A percentile compares a stretch with the other conserved stretches of the same genome.
These are phyloP conservation scores for Aethina tumida DNA, from an alignment of 1,140 invertebrate species.

Conservation along the genomic window DNA sequence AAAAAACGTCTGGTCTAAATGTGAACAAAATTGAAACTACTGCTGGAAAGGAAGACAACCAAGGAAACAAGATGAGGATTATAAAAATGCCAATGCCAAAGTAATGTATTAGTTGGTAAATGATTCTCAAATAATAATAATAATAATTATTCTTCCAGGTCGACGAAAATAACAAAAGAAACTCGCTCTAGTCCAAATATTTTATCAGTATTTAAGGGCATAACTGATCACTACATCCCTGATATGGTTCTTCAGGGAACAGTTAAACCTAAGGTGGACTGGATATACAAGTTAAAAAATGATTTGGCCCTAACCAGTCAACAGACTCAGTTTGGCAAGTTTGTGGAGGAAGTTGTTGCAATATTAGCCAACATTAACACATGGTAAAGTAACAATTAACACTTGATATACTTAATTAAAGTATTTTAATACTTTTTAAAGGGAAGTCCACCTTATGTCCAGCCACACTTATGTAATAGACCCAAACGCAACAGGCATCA, in stretches of 20 bases:
- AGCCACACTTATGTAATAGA: slow-evolving; percentile 42
- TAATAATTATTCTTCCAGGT: slow-evolving; percentile 6
- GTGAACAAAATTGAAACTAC: no score
- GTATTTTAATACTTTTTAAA: slow-evolving; percentile 20
- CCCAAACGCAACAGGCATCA: slow-evolving; percentile 34
- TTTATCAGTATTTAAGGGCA: slow-evolving; percentile 10
- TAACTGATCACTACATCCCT: slow-evolving; percentile 60
- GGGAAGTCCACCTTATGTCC: slow-evolving; percentile 45
- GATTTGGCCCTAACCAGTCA: slow-evolving; percentile 47
- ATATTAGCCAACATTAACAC: slow-evolving; percentile 75
- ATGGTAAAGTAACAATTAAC: slow-evolving; percentile 48
- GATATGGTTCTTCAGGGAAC: slow-evolving; percentile 64
- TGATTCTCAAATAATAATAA: slow-evolving; percentile 2
- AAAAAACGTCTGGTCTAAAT: no score
- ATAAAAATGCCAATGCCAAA: slow-evolving; percentile 51
- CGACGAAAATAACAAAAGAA: not conserved
- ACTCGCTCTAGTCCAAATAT: slow-evolving; percentile 9
- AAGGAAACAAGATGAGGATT: slow-evolving; percentile 39
- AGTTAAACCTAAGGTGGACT: slow-evolving; percentile 37
- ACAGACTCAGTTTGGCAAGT: slow-evolving; percentile 52
- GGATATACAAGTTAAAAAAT: slow-evolving; percentile 41
- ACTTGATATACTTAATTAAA: slow-evolving; percentile 2
- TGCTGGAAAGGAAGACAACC: slow-evolving; percentile 8
- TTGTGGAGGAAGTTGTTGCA: slow-evolving; percentile 66
- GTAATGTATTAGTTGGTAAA: slow-evolving; percentile 26